phyloP scores from a whole-genome alignment of 2,888 invertebrate species.

The Eupithecia dodoneata region DNA sequence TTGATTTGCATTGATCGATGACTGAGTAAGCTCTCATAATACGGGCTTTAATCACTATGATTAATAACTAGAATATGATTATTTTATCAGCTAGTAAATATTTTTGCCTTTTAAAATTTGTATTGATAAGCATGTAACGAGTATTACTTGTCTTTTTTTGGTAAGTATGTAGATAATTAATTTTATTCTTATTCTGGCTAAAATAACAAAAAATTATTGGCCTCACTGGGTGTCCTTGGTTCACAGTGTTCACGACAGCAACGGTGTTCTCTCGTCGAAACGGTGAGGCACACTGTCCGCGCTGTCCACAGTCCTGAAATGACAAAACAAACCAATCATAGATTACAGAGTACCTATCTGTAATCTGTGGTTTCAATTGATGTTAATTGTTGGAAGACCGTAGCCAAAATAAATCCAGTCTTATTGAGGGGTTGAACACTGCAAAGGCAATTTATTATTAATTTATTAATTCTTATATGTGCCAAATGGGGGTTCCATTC shows the following conservation, averaged over 20 bases:
- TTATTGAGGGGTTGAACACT: not conserved
- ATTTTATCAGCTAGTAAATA: not conserved
- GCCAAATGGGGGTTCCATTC: no score
- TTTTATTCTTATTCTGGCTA: not conserved
- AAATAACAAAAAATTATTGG: not conserved
- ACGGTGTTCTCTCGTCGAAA: slow-evolving; percentile 22
- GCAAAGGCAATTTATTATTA: not conserved
- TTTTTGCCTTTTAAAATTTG: not conserved
- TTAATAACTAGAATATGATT: not conserved
- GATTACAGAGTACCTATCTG: no score
- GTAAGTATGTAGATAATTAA: not conserved
- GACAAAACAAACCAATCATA: not conserved
- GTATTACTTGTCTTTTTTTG: not conserved
- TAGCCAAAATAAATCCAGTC: not conserved
- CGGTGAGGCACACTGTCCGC: not conserved
- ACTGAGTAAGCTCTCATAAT: not conserved
- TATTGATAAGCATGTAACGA: not conserved
- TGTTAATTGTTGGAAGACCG: not conserved
- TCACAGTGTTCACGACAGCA: slow-evolving; percentile 10
- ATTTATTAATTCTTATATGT: no score
- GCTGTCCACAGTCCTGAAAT: slow-evolving; percentile 40
- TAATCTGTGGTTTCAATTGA: not conserved
- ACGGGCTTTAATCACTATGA: not conserved
- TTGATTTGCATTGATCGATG: not conserved
- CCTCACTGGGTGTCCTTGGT: slow-evolving; percentile 13